Conservation (phyloP, 2,797 vertebrate genomes). For the Silurus aristotelis region DNA sequence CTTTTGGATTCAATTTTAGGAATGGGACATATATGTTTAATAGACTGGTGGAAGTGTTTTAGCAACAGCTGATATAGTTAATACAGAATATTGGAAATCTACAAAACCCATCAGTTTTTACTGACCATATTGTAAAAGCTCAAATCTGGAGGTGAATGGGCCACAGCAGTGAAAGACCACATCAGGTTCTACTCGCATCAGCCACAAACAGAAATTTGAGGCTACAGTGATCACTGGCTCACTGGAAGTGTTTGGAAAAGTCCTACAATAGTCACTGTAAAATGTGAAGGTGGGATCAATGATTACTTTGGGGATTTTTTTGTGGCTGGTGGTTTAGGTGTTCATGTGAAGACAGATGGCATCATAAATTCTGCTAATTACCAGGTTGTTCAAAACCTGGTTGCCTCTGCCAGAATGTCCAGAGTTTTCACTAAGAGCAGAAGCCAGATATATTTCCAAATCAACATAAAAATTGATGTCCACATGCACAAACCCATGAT, state of each 20-base stretch:
- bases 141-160: not conserved
- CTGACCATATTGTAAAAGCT: no score
- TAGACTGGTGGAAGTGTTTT: not conserved
- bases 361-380: not conserved
- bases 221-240: not conserved
- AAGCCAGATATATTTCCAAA: not conserved
- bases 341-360: not conserved
- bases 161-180: not conserved
- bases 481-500: not conserved
- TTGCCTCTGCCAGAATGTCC: not conserved
- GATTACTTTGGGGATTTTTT: not conserved
- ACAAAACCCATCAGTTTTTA: not conserved
- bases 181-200: not conserved
- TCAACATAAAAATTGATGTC: not conserved
- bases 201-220: not conserved
- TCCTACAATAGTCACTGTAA: not conserved
- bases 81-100: not conserved
- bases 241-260: not conserved
- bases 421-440: not conserved
- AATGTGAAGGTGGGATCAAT: not conserved
- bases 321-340: not conserved
- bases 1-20: slow-evolving; percentile 2
- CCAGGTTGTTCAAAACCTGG: not conserved
- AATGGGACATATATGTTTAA: not conserved
- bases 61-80: not conserved